These are phyloP conservation scores for Philopotamus ludificatus DNA, from an alignment of 1,140 invertebrate species.

Conservation along the genomic window DNA sequence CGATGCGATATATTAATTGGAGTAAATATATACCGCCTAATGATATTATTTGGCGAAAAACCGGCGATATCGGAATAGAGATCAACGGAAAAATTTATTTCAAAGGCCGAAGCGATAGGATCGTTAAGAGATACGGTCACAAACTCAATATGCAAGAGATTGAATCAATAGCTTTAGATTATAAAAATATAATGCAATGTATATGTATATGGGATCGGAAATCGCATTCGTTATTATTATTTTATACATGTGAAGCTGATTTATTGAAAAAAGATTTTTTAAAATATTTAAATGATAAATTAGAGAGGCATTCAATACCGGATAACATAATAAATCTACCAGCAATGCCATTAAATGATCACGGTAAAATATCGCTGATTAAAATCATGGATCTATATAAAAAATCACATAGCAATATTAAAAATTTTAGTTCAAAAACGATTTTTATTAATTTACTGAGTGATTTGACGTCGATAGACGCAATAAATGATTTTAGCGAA, in stretches of 20 bases:
- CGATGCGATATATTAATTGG: too few species aligned
- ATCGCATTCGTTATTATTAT: conserved; percentile 55
- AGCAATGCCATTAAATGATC: conserved; percentile 58
- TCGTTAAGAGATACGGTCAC: conserved; percentile 74
- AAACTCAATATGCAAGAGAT: conserved; percentile 64
- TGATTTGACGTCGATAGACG: too few species aligned
- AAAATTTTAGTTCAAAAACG: not conserved
- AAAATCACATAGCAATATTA: conserved; percentile 27
- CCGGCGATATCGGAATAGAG: conserved; percentile 65
- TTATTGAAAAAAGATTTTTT: conserved; percentile 42
- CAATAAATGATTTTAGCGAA: too few species aligned
- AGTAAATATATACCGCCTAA: too few species aligned
- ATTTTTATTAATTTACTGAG: conserved; percentile 48
- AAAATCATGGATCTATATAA: conserved; percentile 10
- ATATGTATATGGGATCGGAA: conserved; percentile 55
- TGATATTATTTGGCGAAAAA: conserved; percentile 59
- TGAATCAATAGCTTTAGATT: conserved; percentile 55
- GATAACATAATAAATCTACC: conserved; percentile 57
- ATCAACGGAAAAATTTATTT: conserved; percentile 60
- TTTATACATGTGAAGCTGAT: conserved; percentile 44
- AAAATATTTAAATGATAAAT: conserved; percentile 30
- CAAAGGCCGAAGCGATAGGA: conserved; percentile 62
- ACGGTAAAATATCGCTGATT: conserved; percentile 58
- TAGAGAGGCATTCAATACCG: conserved; percentile 45
- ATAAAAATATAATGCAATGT: conserved; percentile 53